Percentiles rank a stretch among this genome's conserved stretches.
Conservation (phyloP, 2,888 invertebrate species). For the Xestia xanthographa region DNA sequence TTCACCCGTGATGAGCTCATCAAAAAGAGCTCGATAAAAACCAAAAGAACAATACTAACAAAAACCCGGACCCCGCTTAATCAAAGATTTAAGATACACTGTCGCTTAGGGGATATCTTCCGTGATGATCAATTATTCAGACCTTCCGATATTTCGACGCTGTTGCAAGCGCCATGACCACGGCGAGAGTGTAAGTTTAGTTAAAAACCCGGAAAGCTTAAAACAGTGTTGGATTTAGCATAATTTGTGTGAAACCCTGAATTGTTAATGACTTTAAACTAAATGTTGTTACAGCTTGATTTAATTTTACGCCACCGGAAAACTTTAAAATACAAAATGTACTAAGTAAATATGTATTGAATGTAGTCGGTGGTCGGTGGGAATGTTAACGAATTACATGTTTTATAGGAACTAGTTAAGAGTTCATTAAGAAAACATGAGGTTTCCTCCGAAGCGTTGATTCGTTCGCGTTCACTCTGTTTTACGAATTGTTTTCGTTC, state of each 20-base stretch:
- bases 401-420: constrained; percentile 34
- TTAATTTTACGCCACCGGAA: neutral
- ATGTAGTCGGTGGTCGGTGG: neutral
- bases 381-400: constrained; percentile 52
- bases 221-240: too few relatives aligned
- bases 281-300: neutral
- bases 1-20: neutral
- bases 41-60: neutral
- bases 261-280: neutral
- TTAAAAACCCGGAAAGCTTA: too few relatives aligned
- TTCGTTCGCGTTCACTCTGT: constrained; percentile 26
- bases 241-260: neutral
- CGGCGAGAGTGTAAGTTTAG: too few relatives aligned
- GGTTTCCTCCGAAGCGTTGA: constrained; percentile 34
- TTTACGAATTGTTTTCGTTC: constrained; percentile 40
- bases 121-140: too few relatives aligned
- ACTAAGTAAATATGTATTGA: constrained; percentile 25
- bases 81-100: neutral
- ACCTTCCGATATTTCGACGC: too few relatives aligned
- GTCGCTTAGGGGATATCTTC: too few relatives aligned
- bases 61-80: neutral
- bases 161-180: too few relatives aligned
- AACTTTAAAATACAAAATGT: neutral
- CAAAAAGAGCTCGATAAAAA: neutral
- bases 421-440: constrained; percentile 58